Percentiles rank a stretch among this genome's conserved stretches.
Evolutionary conservation across 1,140 invertebrate species (phyloP).

Genomic region (Drosophila kepulauana): DNA sequence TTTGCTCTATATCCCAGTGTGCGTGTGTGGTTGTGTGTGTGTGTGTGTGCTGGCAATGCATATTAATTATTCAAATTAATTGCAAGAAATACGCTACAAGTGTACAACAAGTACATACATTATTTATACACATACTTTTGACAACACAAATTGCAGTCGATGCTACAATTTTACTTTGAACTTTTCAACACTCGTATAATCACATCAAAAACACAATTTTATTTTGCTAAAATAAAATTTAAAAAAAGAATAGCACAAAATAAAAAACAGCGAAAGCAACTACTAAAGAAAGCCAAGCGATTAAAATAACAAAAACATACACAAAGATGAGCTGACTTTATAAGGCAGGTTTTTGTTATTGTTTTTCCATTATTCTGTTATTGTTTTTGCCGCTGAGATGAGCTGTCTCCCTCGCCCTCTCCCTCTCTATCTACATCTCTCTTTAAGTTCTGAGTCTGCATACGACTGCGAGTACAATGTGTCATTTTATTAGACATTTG

Average conservation of each 20-base stretch:
- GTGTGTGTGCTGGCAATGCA: constrained; percentile 38
- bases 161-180: background rate
- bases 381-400: constrained; percentile 11
- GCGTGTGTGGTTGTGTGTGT: constrained; percentile 10
- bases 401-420: background rate
- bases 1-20: background rate
- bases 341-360: constrained; percentile 29
- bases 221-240: background rate
- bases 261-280: background rate
- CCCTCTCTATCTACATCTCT: background rate
- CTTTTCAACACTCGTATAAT: background rate
- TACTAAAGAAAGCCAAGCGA: background rate
- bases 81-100: constrained; percentile 62
- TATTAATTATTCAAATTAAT: constrained; percentile 83
- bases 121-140: constrained; percentile 33
- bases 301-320: background rate
- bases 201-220: background rate
- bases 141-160: constrained; percentile 20
- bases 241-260: background rate
- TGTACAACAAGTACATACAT: constrained; percentile 33
- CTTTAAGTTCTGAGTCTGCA: background rate
- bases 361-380: constrained; percentile 17
- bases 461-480: constrained; percentile 13
- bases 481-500: constrained; percentile 42
- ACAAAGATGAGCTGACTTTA: constrained; percentile 27